Evolutionary conservation across 2,888 invertebrate genomes (phyloP).

Genomic region (Thera obeliscata): DNA sequence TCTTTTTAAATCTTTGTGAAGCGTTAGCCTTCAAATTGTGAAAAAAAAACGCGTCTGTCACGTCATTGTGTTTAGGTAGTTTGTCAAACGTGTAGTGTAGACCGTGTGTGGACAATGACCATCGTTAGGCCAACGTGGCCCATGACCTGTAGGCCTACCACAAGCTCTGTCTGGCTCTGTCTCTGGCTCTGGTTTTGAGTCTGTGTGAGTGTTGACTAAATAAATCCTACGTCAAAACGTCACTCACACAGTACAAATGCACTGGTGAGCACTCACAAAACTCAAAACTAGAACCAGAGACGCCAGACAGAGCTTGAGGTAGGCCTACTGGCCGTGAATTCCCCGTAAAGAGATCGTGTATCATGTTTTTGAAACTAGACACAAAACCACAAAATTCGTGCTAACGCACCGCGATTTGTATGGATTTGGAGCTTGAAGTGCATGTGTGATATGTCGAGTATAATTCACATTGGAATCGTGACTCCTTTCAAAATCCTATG

Average conservation of each 20-base stretch:
- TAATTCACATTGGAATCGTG: not conserved
- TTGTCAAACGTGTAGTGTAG: slow-evolving; percentile 20
- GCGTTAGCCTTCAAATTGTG: no score
- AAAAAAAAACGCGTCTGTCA: not conserved
- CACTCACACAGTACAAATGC: no score
- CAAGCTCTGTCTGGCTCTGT: no score
- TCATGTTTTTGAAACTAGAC: slow-evolving; percentile 20
- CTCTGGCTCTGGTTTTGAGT: no score
- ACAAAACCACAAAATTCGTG: slow-evolving; percentile 10
- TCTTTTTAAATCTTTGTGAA: no score
- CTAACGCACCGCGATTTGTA: slow-evolving; percentile 14
- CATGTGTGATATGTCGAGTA: not conserved
- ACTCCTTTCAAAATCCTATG: no score
- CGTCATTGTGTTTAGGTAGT: slow-evolving; percentile 18
- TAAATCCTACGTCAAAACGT: no score
- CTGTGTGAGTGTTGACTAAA: no score
- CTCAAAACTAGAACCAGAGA: no score
- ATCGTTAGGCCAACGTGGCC: slow-evolving; percentile 31
- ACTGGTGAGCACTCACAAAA: no score
- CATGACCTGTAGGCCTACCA: slow-evolving; percentile 8
- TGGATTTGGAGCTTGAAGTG: slow-evolving; percentile 12
- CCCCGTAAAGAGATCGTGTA: slow-evolving; percentile 16
- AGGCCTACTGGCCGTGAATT: slow-evolving; percentile 7
- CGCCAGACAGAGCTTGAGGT: no score
- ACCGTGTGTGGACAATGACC: slow-evolving; percentile 23